These are phyloP conservation scores for Drosophila kambysellisi DNA, from an alignment of 2,888 invertebrate species.

Conservation along the genomic window DNA sequence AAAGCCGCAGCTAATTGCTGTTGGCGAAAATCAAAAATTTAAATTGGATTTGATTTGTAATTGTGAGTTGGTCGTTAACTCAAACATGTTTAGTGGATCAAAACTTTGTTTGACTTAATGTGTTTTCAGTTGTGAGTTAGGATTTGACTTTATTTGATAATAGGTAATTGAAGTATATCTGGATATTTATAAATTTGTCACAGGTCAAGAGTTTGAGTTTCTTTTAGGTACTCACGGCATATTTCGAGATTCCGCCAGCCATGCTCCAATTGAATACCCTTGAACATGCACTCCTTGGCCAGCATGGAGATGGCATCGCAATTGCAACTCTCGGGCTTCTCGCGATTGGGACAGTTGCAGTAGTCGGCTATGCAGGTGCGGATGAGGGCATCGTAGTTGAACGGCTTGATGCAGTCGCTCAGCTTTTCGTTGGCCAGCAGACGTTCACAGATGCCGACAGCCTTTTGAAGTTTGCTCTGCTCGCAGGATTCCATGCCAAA, in stretches of 20 bases:
- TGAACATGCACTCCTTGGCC: conserved; percentile 90
- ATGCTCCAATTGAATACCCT: conserved; percentile 88
- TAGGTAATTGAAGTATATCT: background rate
- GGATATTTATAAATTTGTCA: background rate
- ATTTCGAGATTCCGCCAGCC: conserved; percentile 92
- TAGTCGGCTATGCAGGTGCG: conserved; percentile 93
- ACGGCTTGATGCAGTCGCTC: conserved; percentile 88
- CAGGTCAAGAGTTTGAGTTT: background rate
- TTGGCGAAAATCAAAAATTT: background rate
- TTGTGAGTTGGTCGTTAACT: background rate
- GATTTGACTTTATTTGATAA: background rate
- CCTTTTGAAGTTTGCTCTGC: conserved; percentile 82
- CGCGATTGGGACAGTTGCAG: conserved; percentile 88
- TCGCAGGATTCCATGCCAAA: conserved; percentile 80
- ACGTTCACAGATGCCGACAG: conserved; percentile 88
- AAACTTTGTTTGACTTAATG: background rate
- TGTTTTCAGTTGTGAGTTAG: background rate
- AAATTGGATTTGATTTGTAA: background rate
- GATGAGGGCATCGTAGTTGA: conserved; percentile 89
- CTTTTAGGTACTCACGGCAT: conserved; percentile 90
- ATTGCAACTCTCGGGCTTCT: conserved; percentile 88
- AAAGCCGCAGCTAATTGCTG: conserved; percentile 91
- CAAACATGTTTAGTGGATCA: background rate
- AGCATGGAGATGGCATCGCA: conserved; percentile 92
- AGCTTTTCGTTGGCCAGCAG: conserved; percentile 89